A percentile compares a stretch with the other conserved stretches of the same genome.
Conservation (phyloP, 2,888 invertebrate genomes). For the Masnerella sp. region DNA sequence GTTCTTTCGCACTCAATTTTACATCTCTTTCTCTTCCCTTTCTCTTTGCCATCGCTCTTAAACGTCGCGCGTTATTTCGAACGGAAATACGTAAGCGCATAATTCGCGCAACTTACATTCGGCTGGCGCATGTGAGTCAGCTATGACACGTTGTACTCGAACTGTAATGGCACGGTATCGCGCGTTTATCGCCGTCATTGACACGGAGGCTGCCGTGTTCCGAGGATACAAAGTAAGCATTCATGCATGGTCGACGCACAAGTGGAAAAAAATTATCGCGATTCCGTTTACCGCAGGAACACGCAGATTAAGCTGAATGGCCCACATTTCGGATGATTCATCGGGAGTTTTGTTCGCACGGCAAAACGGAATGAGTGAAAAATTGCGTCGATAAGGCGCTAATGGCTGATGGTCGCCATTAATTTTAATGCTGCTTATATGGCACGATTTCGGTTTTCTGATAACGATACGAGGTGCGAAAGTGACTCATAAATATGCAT, state of each 20-base stretch:
- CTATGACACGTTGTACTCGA: conserved; percentile 34
- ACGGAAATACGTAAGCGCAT: conserved; percentile 46
- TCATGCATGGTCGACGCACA: conserved; percentile 32
- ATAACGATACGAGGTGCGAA: conserved; percentile 4
- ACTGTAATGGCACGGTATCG: conserved; percentile 42
- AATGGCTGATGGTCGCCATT: conserved; percentile 27
- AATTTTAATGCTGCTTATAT: conserved; percentile 7
- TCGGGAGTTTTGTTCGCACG: conserved; percentile 7
- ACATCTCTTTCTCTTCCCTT: conserved; percentile 20
- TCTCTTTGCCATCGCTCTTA: conserved; percentile 24
- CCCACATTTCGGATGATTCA: conserved; percentile 34
- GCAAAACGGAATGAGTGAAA: conserved; percentile 13
- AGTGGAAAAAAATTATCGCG: conserved; percentile 23
- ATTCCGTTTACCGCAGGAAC: conserved; percentile 30
- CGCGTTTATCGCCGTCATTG: conserved; percentile 44
- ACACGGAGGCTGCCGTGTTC: conserved; percentile 21
- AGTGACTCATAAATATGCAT: conserved; percentile 31
- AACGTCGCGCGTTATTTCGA: conserved; percentile 31
- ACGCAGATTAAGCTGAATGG: conserved; percentile 9
- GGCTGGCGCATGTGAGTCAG: conserved; percentile 19
- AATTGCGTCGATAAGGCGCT: conserved; percentile 25
- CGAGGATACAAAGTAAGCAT: conserved; percentile 37
- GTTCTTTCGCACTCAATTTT: conserved; percentile 9
- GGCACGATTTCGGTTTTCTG: conserved; percentile 16
- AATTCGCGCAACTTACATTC: conserved; percentile 26